Base-by-base conservation (phyloP, 92 coral and sea anemone species). In the Siderastrea radians region DNA sequence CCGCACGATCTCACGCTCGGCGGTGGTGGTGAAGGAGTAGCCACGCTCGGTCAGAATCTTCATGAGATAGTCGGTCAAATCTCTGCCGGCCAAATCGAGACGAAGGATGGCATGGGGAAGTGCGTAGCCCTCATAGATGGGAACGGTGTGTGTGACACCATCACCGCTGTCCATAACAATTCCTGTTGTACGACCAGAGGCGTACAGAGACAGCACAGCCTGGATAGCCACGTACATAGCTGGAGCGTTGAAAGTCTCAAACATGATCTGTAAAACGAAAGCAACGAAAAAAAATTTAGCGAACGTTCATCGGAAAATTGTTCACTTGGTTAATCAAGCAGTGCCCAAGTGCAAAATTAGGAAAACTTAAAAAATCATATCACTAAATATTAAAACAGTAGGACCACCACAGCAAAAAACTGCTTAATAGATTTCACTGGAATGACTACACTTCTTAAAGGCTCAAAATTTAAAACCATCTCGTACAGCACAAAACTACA, bases 101-200 rank as follows among this genome's bases (percentile, higher is more conserved):
- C 99, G 99, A 57, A 96, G 93, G 94, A 96, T 96, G 88, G 99
- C 99, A 76, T 96, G 99, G 87, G 99, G 99, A 66, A 96, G 98
- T 64, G 99, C 99, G 86, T 85, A 96, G 75, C 99, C 99, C 79
- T 96, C 99, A 66, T 96, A 96, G 98, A 96, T 96, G 69, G 99
- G 99, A 79, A 96, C 99, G 43, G 99, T 95, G 93, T 95, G 99
- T 77, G 96, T 91, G 5, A 96, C 99, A 86, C 99, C 99, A 72
- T 96, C 99, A 53, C 99, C 99, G 75, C 96, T 92, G 94, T 96
- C 99, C 90, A 96, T 84, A 76, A 96, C 99, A 83, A 96, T 96
- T 81, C 99, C 99, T 72, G 99, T 96, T 77, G 99, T 96, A 78
- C 99, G 99, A 64, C 99, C 99, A 92, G 99, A 96, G 72, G 99